phyloP scores from a whole-genome alignment of 2,888 invertebrate genomes.

The Cremastinae sp. region DNA sequence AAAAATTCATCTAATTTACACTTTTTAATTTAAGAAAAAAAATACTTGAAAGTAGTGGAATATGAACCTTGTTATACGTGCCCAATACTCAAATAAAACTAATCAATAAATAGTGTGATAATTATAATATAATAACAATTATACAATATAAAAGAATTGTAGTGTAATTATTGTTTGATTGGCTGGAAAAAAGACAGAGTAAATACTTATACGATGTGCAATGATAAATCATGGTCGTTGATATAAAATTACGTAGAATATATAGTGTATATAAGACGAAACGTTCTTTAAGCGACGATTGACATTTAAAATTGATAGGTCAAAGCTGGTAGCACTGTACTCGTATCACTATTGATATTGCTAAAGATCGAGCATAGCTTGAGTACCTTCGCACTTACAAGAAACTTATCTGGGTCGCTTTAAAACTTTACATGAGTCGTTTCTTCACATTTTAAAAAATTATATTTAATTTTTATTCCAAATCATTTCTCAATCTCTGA shows the following conservation, averaged over 20 bases:
- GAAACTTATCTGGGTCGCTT: neutral
- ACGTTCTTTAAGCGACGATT: slow-evolving; percentile 36
- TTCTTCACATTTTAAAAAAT: neutral
- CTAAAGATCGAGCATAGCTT: slow-evolving; percentile 15
- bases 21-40: no score
- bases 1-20: no score
- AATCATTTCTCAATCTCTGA: neutral
- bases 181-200: no score
- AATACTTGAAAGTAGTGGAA: no score
- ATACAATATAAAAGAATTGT: no score
- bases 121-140: no score
- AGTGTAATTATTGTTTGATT: no score
- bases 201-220: no score
- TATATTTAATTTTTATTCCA: neutral
- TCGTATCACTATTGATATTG: neutral
- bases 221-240: no score
- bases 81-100: no score
- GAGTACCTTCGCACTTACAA: slow-evolving; percentile 6
- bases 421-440: slow-evolving; percentile 2
- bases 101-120: no score
- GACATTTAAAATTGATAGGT: slow-evolving; percentile 60
- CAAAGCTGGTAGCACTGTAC: slow-evolving; percentile 29
- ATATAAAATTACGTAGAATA: neutral
- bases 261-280: slow-evolving; percentile 7
- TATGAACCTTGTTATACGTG: no score